These are phyloP conservation scores for Epizoanthus stellaris DNA, from an alignment of 92 coral and sea anemone species.

Conservation along the genomic window DNA sequence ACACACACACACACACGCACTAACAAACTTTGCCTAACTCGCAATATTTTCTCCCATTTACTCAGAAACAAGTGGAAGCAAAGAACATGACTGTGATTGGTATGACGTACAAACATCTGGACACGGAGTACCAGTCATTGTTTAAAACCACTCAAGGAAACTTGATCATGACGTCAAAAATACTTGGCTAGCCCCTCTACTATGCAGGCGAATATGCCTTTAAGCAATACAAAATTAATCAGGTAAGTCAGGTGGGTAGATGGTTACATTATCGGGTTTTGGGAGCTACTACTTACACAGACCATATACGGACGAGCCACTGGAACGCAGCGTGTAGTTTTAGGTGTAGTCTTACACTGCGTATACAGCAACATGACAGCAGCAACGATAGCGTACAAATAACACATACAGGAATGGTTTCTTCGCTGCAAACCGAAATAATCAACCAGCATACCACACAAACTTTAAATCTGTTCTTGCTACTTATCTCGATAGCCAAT, in stretches of 20 bases:
- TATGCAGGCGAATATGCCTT: neutral
- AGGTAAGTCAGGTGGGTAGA: neutral
- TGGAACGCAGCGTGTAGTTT: too few relatives aligned
- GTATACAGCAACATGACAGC: too few relatives aligned
- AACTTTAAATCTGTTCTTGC: too few relatives aligned
- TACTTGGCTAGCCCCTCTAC: neutral
- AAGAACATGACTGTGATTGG: constrained; percentile 4
- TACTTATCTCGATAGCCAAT: too few relatives aligned
- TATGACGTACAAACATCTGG: neutral
- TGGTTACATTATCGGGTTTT: too few relatives aligned
- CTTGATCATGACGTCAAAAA: neutral
- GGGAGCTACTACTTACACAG: too few relatives aligned
- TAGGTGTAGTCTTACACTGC: too few relatives aligned
- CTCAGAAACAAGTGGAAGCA: constrained; percentile 25
- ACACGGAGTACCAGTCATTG: neutral
- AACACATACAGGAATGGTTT: too few relatives aligned
- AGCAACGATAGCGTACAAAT: too few relatives aligned
- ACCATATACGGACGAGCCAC: too few relatives aligned
- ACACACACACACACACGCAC: neutral
- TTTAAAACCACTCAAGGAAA: neutral
- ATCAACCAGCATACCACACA: too few relatives aligned
- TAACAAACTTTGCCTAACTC: neutral
- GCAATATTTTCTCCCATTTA: neutral
- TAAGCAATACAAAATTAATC: constrained; percentile 9
- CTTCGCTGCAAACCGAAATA: too few relatives aligned